These are phyloP conservation scores for Cabera pusaria DNA, from an alignment of 2,888 invertebrate genomes.

Conservation along the genomic window DNA sequence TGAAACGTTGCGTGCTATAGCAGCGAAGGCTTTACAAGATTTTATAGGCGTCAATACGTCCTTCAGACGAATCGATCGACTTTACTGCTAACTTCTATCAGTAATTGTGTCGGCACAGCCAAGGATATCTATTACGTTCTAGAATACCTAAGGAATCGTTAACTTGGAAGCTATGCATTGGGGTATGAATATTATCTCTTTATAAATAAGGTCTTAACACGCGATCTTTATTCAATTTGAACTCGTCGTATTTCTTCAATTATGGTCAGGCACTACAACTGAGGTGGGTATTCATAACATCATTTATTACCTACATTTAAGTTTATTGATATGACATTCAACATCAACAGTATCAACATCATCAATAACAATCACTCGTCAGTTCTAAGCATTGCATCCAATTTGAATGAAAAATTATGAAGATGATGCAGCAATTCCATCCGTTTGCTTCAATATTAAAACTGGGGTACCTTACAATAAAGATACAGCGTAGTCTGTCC, in stretches of 20 bases:
- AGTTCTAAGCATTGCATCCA: slow-evolving; percentile 8
- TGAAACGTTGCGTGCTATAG: slow-evolving; percentile 20
- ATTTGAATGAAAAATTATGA: slow-evolving; percentile 20
- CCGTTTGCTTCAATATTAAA: slow-evolving; percentile 4
- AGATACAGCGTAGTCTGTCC: slow-evolving; percentile 36
- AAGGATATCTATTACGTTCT: no score
- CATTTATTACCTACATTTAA: no score
- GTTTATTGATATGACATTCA: slow-evolving; percentile 18
- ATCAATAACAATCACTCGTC: slow-evolving; percentile 14
- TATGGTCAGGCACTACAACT: no score
- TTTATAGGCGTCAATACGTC: slow-evolving; percentile 20
- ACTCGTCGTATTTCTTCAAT: no score
- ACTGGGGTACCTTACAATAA: slow-evolving; percentile 20
- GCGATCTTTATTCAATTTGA: no score
- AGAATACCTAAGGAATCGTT: no score
- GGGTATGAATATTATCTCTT: no score
- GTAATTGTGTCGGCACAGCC: slow-evolving; percentile 3
- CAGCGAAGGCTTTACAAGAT: slow-evolving; percentile 11
- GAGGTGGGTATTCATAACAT: no score
- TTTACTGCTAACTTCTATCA: slow-evolving; percentile 3
- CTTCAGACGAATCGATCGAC: slow-evolving; percentile 24
- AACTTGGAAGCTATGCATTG: no score
- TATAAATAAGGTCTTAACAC: no score
- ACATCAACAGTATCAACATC: slow-evolving; percentile 5
- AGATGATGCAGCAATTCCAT: slow-evolving; percentile 17